Evolutionary conservation across 2,888 invertebrate genomes (phyloP), one percentile per base, ranked within the genome.

Genomic region (Liposcelis brunnea): DNA sequence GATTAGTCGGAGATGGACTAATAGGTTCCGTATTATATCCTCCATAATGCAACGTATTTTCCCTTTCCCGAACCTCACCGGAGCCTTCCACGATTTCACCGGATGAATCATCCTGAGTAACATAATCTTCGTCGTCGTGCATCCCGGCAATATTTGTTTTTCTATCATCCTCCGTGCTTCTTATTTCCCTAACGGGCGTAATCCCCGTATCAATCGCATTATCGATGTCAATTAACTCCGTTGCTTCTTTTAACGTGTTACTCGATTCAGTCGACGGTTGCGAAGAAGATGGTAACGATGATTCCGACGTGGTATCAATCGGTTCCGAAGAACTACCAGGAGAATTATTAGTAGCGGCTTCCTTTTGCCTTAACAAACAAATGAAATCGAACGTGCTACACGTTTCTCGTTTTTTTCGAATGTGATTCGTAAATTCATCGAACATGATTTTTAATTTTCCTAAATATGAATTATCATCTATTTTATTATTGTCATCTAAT

Each of bases 1-100:
- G 50, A 21, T 43, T 43, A 12, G 47, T 44, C 15, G 45, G 18
- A 31, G 43, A 34, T 31, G 42, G 14, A 8, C 40, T 35, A 31
- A n/a, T 34, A 4, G 31, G 42, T 1, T 31, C 42, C 8, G 45
- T 42, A 14, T 49, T 26, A 8, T 26, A 26, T 6, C 26, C 26
- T 26, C 26, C 26, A 26, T 6, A 26, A 6, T 4, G 26, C 8
- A 26, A 8, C 5, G 8, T 8, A 8, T 26, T 26, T n/a, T n/a
- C n/a, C 46, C 8, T 48, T 48, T 36, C 49, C 49, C 10, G 50
- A 49, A 14, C 42, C 19, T 34, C 42, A 45, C 40, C 40, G 7
- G 19, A 19, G 15, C 40, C 40, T 21, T 40, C 19, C 15, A 40
- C 12, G 7, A 6, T 16, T 12, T 40, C 40, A 18, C 40, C 40